Conservation (phyloP, 1,140 invertebrate genomes). For the Samia ricini region DNA sequence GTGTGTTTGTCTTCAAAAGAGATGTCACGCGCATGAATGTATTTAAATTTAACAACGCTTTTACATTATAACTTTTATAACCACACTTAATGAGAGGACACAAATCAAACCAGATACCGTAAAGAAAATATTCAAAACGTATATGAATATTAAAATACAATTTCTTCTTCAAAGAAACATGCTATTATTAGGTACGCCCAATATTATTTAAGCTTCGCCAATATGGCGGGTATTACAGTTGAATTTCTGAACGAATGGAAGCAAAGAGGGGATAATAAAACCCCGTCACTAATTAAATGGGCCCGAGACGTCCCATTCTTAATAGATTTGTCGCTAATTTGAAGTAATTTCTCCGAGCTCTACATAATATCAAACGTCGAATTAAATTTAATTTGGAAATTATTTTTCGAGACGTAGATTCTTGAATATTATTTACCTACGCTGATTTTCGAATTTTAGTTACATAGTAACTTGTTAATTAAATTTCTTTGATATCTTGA, state of each 20-base stretch:
- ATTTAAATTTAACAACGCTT: constrained; percentile 39
- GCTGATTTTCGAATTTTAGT: not conserved
- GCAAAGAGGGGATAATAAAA: constrained; percentile 66
- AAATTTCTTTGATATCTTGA: not conserved
- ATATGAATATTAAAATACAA: not conserved
- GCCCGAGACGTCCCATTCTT: constrained; percentile 54
- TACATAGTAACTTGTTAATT: not conserved
- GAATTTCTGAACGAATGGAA: constrained; percentile 47
- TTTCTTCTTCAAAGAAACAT: constrained; percentile 12
- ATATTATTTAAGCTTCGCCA: constrained; percentile 60
- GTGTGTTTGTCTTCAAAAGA: constrained; percentile 55
- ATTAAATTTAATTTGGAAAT: constrained; percentile 32
- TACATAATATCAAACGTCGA: constrained; percentile 47
- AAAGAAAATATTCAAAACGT: constrained; percentile 16
- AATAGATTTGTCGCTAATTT: constrained; percentile 72
- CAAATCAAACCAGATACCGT: constrained; percentile 30
- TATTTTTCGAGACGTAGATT: constrained; percentile 9
- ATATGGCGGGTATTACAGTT: constrained; percentile 51
- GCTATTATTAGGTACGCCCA: constrained; percentile 43
- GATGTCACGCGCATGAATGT: constrained; percentile 43
- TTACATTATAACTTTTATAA: constrained; percentile 36
- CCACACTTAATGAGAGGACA: constrained; percentile 26
- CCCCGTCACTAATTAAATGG: constrained; percentile 72
- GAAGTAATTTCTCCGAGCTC: constrained; percentile 42
- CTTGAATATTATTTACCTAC: constrained; percentile 13